Evolutionary conservation across 2,888 invertebrate genomes (phyloP), one percentile per base, ranked within the genome.

Genomic region (Schrankia costaestrigalis): DNA sequence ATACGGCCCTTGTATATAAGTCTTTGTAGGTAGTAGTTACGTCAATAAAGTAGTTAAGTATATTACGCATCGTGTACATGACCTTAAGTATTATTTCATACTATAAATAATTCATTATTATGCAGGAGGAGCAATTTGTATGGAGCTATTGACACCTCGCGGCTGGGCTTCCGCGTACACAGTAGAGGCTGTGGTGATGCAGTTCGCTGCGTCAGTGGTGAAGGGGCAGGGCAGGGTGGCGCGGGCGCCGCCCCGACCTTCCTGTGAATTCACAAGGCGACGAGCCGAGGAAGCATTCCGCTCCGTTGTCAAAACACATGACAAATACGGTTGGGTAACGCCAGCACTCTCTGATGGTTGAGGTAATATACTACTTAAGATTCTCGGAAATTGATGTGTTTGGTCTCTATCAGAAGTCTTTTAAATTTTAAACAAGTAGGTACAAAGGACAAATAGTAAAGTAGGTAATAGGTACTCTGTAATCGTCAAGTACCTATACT

Each of bases 281-380:
- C 92, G 94, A 31, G 96, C 96, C n/a, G 96, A 96, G 73, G 95
- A 95, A 66, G 94, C 96, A 14, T 96, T 96, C 81, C 90, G 95
- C 55, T 95, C 94, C 36, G 89, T 96, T 51, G 95, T 96, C 38
- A 95, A 95, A 78, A 96, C 95, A 5, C 96, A 96, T 71, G 95
- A 96, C 70, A 96, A 96, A 71, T 96, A 95, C 71, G 96, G 96
- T 32, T 96, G 96, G 96, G 95, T 96, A 28, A 96, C 96, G 13
- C 95, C 95, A 13, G 92, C 95, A 9, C 89, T 95, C 44, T 92
- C 95, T 26, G 96, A 96, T 76, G 96, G 96, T 71, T 96, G 93
- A 92, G 41, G 40, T 29, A 19, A 11, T 32, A n/a, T n/a, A 28
- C 1, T 11, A 2, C 14, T 9, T n/a, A 3, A 19, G 19, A 2